phyloP scores from a whole-genome alignment of 2,888 invertebrate genomes.

The Caenorhabditis sp. region DNA sequence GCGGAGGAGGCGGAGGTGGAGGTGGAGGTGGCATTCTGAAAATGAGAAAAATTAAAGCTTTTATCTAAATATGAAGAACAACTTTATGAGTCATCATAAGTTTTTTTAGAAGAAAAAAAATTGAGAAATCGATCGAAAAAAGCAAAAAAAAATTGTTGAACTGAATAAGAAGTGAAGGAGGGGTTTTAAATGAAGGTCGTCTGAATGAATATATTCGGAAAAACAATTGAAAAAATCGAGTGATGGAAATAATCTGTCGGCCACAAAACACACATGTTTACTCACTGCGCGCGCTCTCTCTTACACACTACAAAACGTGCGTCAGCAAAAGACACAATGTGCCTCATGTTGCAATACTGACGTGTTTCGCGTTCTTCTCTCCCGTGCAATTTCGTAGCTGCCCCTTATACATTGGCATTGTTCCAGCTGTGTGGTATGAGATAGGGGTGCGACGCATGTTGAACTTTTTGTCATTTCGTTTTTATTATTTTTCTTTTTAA shows the following conservation, averaged over 20 bases:
- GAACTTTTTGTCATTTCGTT: slow-evolving; percentile 18
- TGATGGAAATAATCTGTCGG: slow-evolving; percentile 24
- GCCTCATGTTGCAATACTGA: slow-evolving; percentile 14
- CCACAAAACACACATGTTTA: slow-evolving; percentile 3
- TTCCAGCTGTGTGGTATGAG: slow-evolving; percentile 22
- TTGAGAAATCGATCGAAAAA: background rate
- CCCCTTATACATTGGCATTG: slow-evolving; percentile 26
- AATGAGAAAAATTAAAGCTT: background rate
- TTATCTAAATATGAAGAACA: too few relatives aligned
- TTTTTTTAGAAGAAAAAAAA: background rate
- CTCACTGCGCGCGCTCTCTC: slow-evolving; percentile 1
- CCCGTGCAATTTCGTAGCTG: slow-evolving; percentile 40
- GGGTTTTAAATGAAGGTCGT: background rate
- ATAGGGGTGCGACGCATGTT: slow-evolving; percentile 42
- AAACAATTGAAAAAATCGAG: slow-evolving; percentile 17
- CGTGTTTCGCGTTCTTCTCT: slow-evolving; percentile 14
- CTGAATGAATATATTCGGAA: slow-evolving; percentile 2
- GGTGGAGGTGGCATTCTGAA: slow-evolving; percentile 42
- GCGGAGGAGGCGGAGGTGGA: slow-evolving; percentile 48
- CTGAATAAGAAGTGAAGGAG: background rate
- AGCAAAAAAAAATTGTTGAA: slow-evolving; percentile 1
- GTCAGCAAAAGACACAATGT: background rate
- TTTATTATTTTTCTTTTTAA: slow-evolving; percentile 4
- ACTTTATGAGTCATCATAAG: slow-evolving; percentile 22
- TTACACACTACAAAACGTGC: background rate